These are phyloP conservation scores for Tenrec ecaudatus DNA, from an alignment of 2,113 vertebrate genomes.

Conservation along the genomic window DNA sequence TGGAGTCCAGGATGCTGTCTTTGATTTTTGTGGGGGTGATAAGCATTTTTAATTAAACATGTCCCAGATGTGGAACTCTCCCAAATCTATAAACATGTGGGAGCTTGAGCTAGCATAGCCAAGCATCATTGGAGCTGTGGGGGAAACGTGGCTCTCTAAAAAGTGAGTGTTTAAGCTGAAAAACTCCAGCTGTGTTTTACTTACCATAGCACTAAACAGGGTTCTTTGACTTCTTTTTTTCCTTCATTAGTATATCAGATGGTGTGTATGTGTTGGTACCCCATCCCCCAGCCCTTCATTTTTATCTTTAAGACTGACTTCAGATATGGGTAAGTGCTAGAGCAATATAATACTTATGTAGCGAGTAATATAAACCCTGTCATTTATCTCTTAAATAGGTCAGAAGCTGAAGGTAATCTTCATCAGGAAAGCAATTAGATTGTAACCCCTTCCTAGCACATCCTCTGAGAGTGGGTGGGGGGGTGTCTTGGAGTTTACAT, in stretches of 20 bases:
- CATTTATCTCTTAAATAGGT: slow-evolving; percentile 84
- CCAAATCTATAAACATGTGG: slow-evolving; percentile 53
- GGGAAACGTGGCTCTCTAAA: slow-evolving; percentile 64
- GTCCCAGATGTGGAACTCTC: slow-evolving; percentile 65
- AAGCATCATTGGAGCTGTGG: background rate
- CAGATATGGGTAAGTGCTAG: slow-evolving; percentile 67
- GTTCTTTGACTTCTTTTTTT: slow-evolving; percentile 69
- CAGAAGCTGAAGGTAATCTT: slow-evolving; percentile 83
- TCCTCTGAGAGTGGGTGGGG: background rate
- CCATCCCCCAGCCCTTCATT: background rate
- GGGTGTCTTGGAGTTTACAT: background rate
- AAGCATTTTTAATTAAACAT: slow-evolving; percentile 79
- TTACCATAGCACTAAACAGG: slow-evolving; percentile 66
- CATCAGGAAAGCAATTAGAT: slow-evolving; percentile 83
- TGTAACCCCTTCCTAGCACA: slow-evolving; percentile 78
- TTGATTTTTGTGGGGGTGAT: slow-evolving; percentile 68
- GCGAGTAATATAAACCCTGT: slow-evolving; percentile 75
- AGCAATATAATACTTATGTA: slow-evolving; percentile 66
- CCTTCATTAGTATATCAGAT: slow-evolving; percentile 13
- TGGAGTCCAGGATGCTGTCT: slow-evolving; percentile 62
- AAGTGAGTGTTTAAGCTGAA: slow-evolving; percentile 41
- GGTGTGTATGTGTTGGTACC: background rate
- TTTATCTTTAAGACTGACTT: slow-evolving; percentile 68
- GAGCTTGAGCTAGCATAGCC: slow-evolving; percentile 52
- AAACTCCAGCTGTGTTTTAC: slow-evolving; percentile 72